Base-by-base conservation (phyloP, 1,140 invertebrate species). In the Drosophila albomicans region DNA sequence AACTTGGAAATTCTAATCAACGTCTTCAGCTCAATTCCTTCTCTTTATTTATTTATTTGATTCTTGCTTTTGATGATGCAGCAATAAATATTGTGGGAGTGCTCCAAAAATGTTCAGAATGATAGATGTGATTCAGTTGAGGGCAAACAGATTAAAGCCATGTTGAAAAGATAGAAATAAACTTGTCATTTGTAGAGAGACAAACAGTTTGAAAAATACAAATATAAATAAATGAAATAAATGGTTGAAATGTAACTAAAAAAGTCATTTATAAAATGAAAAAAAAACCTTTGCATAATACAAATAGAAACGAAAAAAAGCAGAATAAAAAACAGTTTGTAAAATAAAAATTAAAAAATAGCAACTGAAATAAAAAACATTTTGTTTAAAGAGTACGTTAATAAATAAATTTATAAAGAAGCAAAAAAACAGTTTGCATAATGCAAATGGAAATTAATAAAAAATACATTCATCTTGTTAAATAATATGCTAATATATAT, bases 1-100 rank as follows among this genome's bases (percentile, higher is more conserved):
- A 28, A 69, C 52, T 35, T 35, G 51, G 32, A 41, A 70, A 75
- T 85, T 85, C 82, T 86, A 75, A 86, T 86, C 78, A 86, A 65
- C 58, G 38, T 66, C 69, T 78, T 70, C 13, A 10, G 30, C 52
- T 81, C 38, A 54, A 64, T 68, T 84, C 78, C 62, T 52, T 15
- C 10, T 32, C 10, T 30, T 57, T 52, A 32, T 68, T 48, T 68
- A 20, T 46, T 64, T 64, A 35, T 28, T 38, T n/a, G n/a, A 0
- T 10, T 6, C 15, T 32, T 52, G 43, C 51, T 25, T 64, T 57
- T 1, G 66, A 72, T 75, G 58, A 64, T 51, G 57, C 56, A 41
- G 32, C 48, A 59, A 6, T 38, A 43, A 49, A 46, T 41, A n/a
- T 16, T 56, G 56, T 67, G 63, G 69, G 70, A 51, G 25, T 7